These are phyloP conservation scores for Apodemia mormo DNA, from an alignment of 2,888 invertebrate species.

Conservation along the genomic window DNA sequence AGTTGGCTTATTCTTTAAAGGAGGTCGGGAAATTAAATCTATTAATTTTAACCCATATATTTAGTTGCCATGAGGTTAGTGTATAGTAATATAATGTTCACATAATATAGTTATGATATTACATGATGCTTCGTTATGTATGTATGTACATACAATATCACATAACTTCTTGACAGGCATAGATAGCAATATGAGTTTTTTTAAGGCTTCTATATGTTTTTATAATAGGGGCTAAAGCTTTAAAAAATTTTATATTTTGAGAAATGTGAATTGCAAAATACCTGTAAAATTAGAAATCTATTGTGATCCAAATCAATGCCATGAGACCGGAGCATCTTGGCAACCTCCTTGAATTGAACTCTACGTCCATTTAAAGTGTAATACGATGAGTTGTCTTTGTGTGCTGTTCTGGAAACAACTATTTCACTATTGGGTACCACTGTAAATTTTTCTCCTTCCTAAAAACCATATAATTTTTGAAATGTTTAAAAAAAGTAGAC, in stretches of 20 bases:
- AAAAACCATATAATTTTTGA: conserved; percentile 31
- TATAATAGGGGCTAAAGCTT: too few species aligned
- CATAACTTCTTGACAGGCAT: too few species aligned
- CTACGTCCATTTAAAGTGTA: conserved; percentile 88
- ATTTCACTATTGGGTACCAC: conserved; percentile 90
- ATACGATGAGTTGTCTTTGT: conserved; percentile 89
- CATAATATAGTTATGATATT: too few species aligned
- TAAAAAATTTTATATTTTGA: too few species aligned
- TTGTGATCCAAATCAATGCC: conserved; percentile 98
- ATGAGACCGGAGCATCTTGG: conserved; percentile 86
- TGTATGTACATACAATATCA: too few species aligned
- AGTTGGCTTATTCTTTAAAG: too few species aligned
- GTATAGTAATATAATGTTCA: too few species aligned
- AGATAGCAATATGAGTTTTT: too few species aligned
- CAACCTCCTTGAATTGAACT: conserved; percentile 94
- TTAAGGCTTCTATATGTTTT: not conserved
- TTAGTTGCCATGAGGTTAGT: too few species aligned
- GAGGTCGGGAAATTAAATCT: too few species aligned
- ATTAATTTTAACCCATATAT: too few species aligned
- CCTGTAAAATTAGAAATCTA: conserved; percentile 98
- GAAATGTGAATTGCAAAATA: conserved; percentile 48
- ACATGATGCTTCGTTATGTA: too few species aligned
- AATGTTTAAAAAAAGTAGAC: not conserved
- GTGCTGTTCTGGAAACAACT: conserved; percentile 92
- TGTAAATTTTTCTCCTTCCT: conserved; percentile 87